Percentiles rank a stretch among this genome's conserved stretches.
phyloP scores from a whole-genome alignment of 2,113 vertebrate species.

The Crocuta crocuta region DNA sequence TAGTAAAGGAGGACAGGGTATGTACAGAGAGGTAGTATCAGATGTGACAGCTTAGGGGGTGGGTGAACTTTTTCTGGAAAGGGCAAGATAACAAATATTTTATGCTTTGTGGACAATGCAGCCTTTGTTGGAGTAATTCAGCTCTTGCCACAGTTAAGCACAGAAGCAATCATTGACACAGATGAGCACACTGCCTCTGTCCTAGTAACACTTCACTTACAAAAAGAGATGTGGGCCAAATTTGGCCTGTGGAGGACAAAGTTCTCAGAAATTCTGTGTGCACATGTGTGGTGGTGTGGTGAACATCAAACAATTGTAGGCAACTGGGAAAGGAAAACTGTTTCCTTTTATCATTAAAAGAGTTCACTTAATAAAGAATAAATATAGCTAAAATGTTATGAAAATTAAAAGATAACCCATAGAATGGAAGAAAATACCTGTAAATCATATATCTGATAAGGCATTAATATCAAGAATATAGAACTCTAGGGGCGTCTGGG shows the following conservation, averaged over 20 bases:
- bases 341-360: neutral
- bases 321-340: neutral
- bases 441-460: neutral
- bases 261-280: neutral
- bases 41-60: neutral
- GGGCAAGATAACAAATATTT: neutral
- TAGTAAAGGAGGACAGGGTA: neutral
- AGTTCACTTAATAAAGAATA: neutral
- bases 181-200: neutral
- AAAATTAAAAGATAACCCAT: neutral
- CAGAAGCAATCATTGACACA: neutral
- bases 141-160: neutral
- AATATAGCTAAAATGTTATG: neutral
- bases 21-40: neutral
- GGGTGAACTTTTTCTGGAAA: neutral
- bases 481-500: too few species aligned
- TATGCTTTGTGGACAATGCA: neutral
- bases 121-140: neutral
- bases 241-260: neutral
- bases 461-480: too few species aligned
- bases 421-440: neutral
- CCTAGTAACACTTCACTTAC: neutral
- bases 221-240: neutral
- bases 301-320: neutral
- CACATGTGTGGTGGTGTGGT: neutral